These are phyloP conservation scores for Bombycilla garrulus DNA, from an alignment of 2,113 vertebrate genomes.

Conservation along the genomic window DNA sequence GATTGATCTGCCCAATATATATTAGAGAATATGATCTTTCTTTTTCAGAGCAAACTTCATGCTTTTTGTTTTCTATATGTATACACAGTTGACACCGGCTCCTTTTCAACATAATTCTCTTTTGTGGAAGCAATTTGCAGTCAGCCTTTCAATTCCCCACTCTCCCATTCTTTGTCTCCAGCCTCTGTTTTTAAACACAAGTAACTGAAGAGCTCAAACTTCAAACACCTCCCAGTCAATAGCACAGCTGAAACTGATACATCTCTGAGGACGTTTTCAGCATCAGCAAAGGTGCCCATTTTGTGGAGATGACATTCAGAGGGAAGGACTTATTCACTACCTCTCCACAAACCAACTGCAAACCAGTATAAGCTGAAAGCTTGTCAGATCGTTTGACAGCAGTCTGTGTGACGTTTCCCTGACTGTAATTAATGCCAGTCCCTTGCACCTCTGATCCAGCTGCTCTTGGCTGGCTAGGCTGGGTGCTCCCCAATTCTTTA, in stretches of 20 bases:
- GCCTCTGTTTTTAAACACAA: neutral
- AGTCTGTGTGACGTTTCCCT: neutral
- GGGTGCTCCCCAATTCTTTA: neutral
- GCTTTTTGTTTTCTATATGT: neutral
- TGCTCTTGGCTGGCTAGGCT: neutral
- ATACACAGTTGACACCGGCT: neutral
- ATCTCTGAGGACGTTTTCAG: neutral
- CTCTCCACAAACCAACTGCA: neutral
- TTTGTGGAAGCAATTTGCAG: neutral
- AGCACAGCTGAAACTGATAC: neutral
- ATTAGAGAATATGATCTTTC: neutral
- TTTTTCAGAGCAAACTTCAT: neutral
- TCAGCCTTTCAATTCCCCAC: neutral
- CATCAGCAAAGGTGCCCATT: neutral
- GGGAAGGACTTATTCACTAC: neutral
- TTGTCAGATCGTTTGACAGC: neutral
- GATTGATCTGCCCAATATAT: neutral
- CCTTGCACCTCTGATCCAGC: neutral
- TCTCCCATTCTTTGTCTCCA: neutral
- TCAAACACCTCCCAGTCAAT: neutral
- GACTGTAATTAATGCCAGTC: neutral
- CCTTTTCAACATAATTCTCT: neutral
- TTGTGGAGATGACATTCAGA: neutral
- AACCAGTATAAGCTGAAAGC: neutral
- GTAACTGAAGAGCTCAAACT: neutral